Conservation (phyloP, 2,797 vertebrate species). For the Staurois parvus region DNA sequence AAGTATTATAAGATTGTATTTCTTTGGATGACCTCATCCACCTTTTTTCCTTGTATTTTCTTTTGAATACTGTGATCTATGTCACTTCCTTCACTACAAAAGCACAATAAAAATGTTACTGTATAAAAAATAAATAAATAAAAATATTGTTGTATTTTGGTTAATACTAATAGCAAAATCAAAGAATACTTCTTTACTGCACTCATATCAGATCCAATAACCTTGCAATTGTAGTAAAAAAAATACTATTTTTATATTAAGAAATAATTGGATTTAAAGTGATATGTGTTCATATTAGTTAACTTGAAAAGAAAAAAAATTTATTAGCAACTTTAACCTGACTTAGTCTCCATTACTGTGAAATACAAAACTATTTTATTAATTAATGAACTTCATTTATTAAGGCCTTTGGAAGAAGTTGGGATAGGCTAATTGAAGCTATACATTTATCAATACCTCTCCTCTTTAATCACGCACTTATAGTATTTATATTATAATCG, state of each 20-base stretch:
- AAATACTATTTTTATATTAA: background rate
- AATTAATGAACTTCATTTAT: constrained; percentile 21
- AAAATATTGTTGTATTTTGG: no score
- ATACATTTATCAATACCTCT: constrained; percentile 17
- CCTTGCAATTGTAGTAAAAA: no score
- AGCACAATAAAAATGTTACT: no score
- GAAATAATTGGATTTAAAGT: background rate
- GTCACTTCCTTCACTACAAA: no score
- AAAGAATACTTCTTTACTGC: no score
- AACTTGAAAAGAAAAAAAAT: constrained; percentile 14
- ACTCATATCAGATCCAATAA: no score
- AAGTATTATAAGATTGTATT: no score
- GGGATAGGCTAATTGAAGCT: constrained; percentile 10
- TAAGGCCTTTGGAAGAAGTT: background rate
- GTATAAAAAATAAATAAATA: no score
- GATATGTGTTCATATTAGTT: constrained; percentile 3
- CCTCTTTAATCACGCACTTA: constrained; percentile 9
- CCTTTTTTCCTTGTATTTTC: no score
- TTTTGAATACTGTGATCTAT: no score
- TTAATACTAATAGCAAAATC: no score
- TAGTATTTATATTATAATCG: background rate
- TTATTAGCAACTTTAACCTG: background rate
- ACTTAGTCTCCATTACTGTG: background rate
- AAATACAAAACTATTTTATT: constrained; percentile 1
- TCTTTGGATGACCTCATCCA: no score